phyloP scores from a whole-genome alignment of 2,888 invertebrate species.

The Apodemia duryi region DNA sequence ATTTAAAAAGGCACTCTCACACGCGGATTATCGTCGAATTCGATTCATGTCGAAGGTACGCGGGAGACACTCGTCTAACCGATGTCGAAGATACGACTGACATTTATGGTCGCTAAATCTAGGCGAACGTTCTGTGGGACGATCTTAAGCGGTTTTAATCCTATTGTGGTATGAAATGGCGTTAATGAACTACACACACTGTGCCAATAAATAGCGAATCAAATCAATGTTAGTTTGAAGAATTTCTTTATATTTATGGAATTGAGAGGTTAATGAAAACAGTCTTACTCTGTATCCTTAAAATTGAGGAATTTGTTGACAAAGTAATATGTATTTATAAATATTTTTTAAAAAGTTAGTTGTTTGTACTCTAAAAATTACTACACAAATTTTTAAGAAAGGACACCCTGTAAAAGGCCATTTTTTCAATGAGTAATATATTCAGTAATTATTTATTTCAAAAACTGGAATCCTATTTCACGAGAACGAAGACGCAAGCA shows the following conservation, averaged over 20 bases:
- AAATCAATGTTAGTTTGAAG: background rate
- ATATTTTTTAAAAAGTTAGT: too few relatives aligned
- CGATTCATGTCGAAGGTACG: background rate
- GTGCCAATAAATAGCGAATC: background rate
- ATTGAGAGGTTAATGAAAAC: background rate
- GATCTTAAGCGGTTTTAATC: constrained; percentile 62
- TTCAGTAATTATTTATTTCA: too few relatives aligned
- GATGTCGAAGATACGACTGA: constrained; percentile 56
- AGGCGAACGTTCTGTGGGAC: constrained; percentile 51
- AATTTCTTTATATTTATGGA: background rate
- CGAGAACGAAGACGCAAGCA: too few relatives aligned
- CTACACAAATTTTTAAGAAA: too few relatives aligned
- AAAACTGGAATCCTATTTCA: too few relatives aligned
- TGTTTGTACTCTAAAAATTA: too few relatives aligned
- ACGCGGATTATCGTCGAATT: constrained; percentile 5
- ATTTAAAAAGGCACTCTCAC: constrained; percentile 11
- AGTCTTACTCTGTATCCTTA: background rate
- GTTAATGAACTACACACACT: constrained; percentile 26
- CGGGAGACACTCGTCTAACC: constrained; percentile 8
- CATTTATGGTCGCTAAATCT: constrained; percentile 42
- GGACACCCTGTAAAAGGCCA: too few relatives aligned
- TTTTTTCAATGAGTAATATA: too few relatives aligned
- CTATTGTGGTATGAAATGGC: constrained; percentile 58
- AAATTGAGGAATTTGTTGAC: too few relatives aligned
- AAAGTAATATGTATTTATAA: background rate